Evolutionary conservation across 2,888 invertebrate genomes (phyloP).

Genomic region (Diplazon laetatorius): DNA sequence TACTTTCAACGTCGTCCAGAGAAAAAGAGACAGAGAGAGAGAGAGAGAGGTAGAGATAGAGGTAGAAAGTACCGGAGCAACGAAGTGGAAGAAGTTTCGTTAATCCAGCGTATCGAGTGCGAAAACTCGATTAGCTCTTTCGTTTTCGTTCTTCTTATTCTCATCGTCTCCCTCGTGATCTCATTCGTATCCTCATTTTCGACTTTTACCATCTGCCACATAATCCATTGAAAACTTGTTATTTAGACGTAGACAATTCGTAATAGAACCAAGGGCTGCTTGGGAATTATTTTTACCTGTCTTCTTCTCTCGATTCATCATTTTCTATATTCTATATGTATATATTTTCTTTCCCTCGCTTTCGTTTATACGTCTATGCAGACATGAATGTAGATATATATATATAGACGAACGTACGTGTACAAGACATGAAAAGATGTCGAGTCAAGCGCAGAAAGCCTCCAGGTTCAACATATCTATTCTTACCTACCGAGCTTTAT

Average conservation of each 20-base stretch:
- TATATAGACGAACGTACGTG: neutral
- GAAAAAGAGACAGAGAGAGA: too few species aligned
- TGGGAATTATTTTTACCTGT: slow-evolving; percentile 48
- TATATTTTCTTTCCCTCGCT: too few species aligned
- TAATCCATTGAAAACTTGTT: slow-evolving; percentile 41
- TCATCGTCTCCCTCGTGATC: neutral
- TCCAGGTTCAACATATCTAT: slow-evolving; percentile 58
- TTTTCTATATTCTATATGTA: slow-evolving; percentile 42
- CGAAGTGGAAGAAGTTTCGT: slow-evolving; percentile 44
- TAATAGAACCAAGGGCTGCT: slow-evolving; percentile 21
- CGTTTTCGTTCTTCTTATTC: slow-evolving; percentile 14
- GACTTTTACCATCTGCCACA: neutral
- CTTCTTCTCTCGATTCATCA: slow-evolving; percentile 59
- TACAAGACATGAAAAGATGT: slow-evolving; percentile 34
- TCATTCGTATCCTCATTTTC: neutral
- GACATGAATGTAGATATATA: neutral
- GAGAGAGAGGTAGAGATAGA: too few species aligned
- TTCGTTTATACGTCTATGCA: too few species aligned
- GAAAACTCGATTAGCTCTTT: slow-evolving; percentile 54
- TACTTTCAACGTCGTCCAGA: slow-evolving; percentile 25
- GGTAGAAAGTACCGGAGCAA: neutral
- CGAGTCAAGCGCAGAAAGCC: slow-evolving; percentile 60
- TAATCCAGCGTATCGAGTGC: slow-evolving; percentile 59
- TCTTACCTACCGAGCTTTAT: slow-evolving; percentile 62
- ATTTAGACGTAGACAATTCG: neutral